phyloP scores from a whole-genome alignment of 2,797 vertebrate genomes.

The Chloroceryle inda region DNA sequence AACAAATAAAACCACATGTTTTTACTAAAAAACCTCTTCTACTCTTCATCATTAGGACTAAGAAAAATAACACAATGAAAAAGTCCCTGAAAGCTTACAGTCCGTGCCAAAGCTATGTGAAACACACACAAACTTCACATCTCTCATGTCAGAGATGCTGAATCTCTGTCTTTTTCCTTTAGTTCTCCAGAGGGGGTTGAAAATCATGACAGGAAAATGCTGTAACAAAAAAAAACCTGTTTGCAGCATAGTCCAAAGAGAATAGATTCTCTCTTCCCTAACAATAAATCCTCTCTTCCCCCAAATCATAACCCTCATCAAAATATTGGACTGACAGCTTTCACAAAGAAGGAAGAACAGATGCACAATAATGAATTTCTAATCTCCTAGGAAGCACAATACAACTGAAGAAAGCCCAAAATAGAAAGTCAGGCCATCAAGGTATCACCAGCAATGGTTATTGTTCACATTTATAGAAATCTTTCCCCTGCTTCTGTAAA shows the following conservation, averaged over 20 bases:
- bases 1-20: not conserved
- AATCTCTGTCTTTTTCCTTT: not conserved
- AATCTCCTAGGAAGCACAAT: conserved; percentile 1
- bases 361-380: conserved; percentile 14
- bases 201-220: not conserved
- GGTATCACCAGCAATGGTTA: not conserved
- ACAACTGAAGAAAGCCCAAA: not conserved
- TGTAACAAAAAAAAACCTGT: conserved; percentile 7
- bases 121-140: not conserved
- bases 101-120: not conserved
- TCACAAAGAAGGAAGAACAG: conserved; percentile 41
- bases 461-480: not conserved
- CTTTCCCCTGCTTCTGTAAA: not conserved
- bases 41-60: not conserved
- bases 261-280: not conserved
- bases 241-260: not conserved
- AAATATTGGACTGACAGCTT: conserved; percentile 38
- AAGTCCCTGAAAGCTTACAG: not conserved
- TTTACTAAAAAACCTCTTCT: not conserved
- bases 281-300: not conserved
- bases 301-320: conserved; percentile 26
- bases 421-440: not conserved
- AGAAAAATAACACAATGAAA: not conserved
- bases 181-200: not conserved
- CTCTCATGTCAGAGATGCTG: not conserved